Evolutionary conservation across 2,888 invertebrate species (phyloP), one percentile per base, ranked within the genome.

Genomic region (Agriopis marginaria): DNA sequence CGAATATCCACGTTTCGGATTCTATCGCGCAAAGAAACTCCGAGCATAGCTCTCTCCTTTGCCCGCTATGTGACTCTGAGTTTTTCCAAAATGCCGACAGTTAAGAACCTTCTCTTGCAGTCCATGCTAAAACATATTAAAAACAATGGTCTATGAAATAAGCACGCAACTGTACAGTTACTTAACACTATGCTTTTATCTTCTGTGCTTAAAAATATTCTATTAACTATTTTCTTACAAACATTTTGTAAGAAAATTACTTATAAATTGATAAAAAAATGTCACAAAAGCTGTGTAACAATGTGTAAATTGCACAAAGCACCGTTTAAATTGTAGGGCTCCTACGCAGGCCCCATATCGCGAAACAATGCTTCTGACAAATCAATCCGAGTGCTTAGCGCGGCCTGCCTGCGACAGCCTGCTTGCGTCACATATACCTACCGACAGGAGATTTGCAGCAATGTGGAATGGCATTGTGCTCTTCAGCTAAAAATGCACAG

Each of bases 321-420:
- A 67, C 60, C 63, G 59, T 71, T 74, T 71, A 75, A 72, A 67
- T 70, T 69, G 74, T 71, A 69, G 70, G 73, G 68, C 70, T 74
- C 69, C 67, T 73, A 71, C 73, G 66, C 71, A 73, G 73, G 71
- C 70, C 68, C 70, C 75, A 74, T 77, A 73, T 77, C 69, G 68
- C 68, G 72, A 77, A 83, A 82, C 83, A 84, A 85, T 85, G 83
- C 83, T 80, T 83, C 84, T 85, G 84, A 83, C 86, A 85, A 86
- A 87, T 87, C 87, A 88, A 86, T 87, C 84, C 78, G 79, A 81
- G 81, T 83, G 81, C 82, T 84, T 83, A 80, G 77, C 77, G 70
- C 72, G 75, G 79, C 60, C 79, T 85, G 85, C 75, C 78, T 73
- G 73, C 82, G 85, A 85, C 85, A 83, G 82, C 75, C 76, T 79